Evolutionary conservation across 1,140 invertebrate species (phyloP).

Genomic region (Aphaenogaster floridana): DNA sequence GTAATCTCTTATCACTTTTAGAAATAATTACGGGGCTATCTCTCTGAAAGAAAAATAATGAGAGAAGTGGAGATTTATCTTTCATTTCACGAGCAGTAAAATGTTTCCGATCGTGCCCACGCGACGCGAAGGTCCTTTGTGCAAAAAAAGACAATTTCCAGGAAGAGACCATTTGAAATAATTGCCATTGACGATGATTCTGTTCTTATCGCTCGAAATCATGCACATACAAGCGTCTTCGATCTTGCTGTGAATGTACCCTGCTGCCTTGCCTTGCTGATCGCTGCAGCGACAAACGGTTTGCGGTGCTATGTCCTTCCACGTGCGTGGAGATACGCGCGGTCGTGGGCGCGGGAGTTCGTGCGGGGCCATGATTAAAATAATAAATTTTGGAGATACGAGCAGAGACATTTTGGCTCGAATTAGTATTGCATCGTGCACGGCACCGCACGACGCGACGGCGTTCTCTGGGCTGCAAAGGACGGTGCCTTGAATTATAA

Average conservation of each 20-base stretch:
- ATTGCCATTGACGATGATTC: not conserved
- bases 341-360: not conserved
- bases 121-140: not conserved
- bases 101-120: not conserved
- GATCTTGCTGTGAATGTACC: conserved; percentile 24
- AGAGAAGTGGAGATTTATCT: not conserved
- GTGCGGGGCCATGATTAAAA: conserved; percentile 76
- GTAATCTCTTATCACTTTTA: conserved; percentile 9
- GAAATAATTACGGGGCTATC: conserved; percentile 23
- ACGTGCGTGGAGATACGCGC: conserved; percentile 10
- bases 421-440: conserved; percentile 69
- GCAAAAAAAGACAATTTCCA: not conserved
- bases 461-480: conserved; percentile 43
- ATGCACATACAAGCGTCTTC: not conserved
- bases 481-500: conserved; percentile 71
- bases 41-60: not conserved
- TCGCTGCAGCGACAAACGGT: conserved; percentile 63
- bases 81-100: not conserved
- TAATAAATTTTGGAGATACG: conserved; percentile 76
- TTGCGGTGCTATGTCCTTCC: conserved; percentile 61
- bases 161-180: not conserved
- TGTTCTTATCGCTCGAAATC: not conserved
- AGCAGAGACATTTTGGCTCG: conserved; percentile 66
- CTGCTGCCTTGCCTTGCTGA: not conserved
- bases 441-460: not conserved